Percentiles rank a stretch among this genome's conserved stretches.
These are phyloP conservation scores for Orthosia gracilis DNA, from an alignment of 2,888 invertebrate genomes.

Conservation along the genomic window DNA sequence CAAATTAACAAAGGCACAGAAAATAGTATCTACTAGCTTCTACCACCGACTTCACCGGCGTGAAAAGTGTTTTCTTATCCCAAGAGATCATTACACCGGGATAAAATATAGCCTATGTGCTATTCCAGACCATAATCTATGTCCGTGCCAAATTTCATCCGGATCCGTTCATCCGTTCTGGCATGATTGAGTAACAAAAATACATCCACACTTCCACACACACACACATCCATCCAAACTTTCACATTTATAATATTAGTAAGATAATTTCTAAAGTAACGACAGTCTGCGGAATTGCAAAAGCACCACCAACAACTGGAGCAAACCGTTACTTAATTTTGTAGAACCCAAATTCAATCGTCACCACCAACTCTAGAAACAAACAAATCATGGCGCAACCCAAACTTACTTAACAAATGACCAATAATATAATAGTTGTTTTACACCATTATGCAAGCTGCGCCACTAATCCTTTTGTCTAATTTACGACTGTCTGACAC, in stretches of 20 bases:
- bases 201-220: too few species aligned
- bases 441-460: constrained; percentile 64
- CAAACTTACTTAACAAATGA: constrained; percentile 49
- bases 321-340: not conserved
- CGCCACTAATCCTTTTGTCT: constrained; percentile 80
- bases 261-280: not conserved
- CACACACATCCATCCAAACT: too few species aligned
- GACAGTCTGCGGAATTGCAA: not conserved
- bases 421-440: constrained; percentile 65
- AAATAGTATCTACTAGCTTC: not conserved
- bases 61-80: too few species aligned
- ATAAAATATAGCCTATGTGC: too few species aligned
- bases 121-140: too few species aligned
- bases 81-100: too few species aligned
- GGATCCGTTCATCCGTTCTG: too few species aligned
- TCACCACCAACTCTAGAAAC: constrained; percentile 4
- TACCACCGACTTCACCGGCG: too few species aligned
- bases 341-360: not conserved
- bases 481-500: constrained; percentile 81
- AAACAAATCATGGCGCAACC: constrained; percentile 46
- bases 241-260: too few species aligned
- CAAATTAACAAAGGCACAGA: not conserved
- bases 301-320: not conserved
- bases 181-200: too few species aligned
- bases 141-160: too few species aligned